Base-by-base conservation (phyloP, 2,113 vertebrate genomes). In the Illadopsis cleaveri region DNA sequence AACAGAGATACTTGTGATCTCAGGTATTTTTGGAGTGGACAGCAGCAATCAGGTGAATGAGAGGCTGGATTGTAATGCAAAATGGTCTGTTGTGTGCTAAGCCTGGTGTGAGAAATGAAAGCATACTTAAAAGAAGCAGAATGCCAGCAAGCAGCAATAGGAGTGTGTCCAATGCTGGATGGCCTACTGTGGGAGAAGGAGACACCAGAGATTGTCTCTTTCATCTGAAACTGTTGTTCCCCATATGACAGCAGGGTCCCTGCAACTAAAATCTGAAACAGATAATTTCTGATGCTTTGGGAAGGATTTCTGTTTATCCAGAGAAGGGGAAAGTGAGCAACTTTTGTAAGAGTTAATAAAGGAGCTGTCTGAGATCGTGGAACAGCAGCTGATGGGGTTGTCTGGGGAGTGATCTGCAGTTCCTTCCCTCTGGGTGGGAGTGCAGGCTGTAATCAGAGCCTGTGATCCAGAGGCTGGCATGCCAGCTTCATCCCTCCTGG, bases 141-240 rank as follows among this genome's bases (percentile, higher is more conserved):
- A 21, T 23, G 45, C 22, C 70, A 70, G 60, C 47, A 60, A 78
- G 82, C 30, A 82, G 51, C 61, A 76, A 21, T 6, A 56, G 53
- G 40, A 65, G 13, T 2, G 7, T 40, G 28, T 35, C 48, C 28
- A 21, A 3, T 35, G n/a, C 83, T 72, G 71, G 15, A 15, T 40
- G 71, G 18, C 23, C 20, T 42, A 12, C 16, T 25, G n/a, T 0
- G 5, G 60, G n/a, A 54, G 25, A 8, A 31, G 47, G 72, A 42
- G 53, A n/a, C 25, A n/a, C 16, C 57, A 56, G 7, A 38, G 58
- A 17, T 1, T 0, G 0, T 56, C 28, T 42, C 37, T 42, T 47
- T 54, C 13, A 18, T 50, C 38, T 64, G 42, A 12, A 61, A 57
- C 37, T 73, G 18, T 58, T 84, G 40, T 50, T 21, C 15, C 33